phyloP scores from a whole-genome alignment of 2,113 vertebrate genomes.

The Ctenodactylus gundi region DNA sequence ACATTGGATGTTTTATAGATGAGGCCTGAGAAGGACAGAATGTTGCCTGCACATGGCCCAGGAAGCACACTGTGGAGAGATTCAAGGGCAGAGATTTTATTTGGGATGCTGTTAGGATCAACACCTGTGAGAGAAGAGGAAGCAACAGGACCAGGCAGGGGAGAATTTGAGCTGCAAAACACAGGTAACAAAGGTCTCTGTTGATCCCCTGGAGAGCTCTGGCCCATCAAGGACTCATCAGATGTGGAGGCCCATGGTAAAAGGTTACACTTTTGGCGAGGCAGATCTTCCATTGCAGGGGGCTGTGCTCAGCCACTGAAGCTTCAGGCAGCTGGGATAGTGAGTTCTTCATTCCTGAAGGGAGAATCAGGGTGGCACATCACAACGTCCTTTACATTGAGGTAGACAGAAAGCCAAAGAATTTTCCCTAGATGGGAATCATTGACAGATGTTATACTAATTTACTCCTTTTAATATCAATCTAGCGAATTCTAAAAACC shows the following conservation, averaged over 20 bases:
- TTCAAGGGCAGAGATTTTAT: not conserved
- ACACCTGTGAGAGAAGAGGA: conserved; percentile 25
- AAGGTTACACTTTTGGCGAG: not conserved
- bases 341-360: not conserved
- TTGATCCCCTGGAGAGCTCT: not conserved
- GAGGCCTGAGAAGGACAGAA: not conserved
- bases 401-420: conserved; percentile 17
- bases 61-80: not conserved
- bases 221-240: not conserved
- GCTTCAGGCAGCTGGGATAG: not conserved
- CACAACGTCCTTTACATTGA: not conserved
- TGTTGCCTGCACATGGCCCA: not conserved
- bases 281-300: not conserved
- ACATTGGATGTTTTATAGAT: not conserved
- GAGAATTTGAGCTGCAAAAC: not conserved
- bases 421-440: conserved; percentile 10
- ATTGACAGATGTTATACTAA: not conserved
- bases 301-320: not conserved
- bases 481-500: conserved; percentile 1
- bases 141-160: not conserved
- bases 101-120: not conserved
- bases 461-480: not conserved
- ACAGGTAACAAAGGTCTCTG: not conserved
- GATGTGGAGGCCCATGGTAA: not conserved
- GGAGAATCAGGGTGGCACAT: not conserved